These are phyloP conservation scores for Myripristis murdjan DNA, from an alignment of 2,797 vertebrate species.

Conservation along the genomic window DNA sequence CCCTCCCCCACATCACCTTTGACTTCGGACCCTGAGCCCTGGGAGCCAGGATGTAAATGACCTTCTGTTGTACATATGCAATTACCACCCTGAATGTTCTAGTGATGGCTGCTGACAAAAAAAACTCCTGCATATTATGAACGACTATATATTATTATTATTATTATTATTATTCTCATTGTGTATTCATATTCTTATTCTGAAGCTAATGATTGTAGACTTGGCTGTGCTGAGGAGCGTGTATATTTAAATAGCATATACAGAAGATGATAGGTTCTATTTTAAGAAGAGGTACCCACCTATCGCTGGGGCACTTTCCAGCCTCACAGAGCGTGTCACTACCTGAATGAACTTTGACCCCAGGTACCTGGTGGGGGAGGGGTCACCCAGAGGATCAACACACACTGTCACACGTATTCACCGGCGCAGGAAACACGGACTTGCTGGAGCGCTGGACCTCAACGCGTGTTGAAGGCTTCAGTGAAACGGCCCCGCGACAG, in stretches of 20 bases:
- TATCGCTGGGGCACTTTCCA: slow-evolving; percentile 38
- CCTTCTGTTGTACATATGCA: slow-evolving; percentile 90
- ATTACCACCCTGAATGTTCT: slow-evolving; percentile 89
- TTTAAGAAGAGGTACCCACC: slow-evolving; percentile 71
- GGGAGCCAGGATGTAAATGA: slow-evolving; percentile 80
- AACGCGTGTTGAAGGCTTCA: slow-evolving; percentile 17
- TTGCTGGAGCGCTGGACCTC: slow-evolving; percentile 27
- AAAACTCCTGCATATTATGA: slow-evolving; percentile 83
- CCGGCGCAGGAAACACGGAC: slow-evolving; percentile 29
- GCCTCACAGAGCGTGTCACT: slow-evolving; percentile 50
- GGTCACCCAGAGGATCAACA: slow-evolving; percentile 9
- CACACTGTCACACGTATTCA: slow-evolving; percentile 35
- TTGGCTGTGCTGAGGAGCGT: slow-evolving; percentile 85
- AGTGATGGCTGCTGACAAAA: slow-evolving; percentile 90
- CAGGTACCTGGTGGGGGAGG: slow-evolving; percentile 1
- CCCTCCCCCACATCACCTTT: slow-evolving; percentile 37
- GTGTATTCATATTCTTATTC: slow-evolving; percentile 82
- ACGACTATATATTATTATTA: slow-evolving; percentile 66
- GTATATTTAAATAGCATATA: slow-evolving; percentile 85
- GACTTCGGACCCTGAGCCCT: slow-evolving; percentile 63
- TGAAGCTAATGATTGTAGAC: slow-evolving; percentile 88
- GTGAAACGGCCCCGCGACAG: slow-evolving; percentile 22
- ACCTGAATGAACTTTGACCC: slow-evolving; percentile 62
- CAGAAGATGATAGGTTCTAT: slow-evolving; percentile 79
- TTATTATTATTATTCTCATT: slow-evolving; percentile 75